Conservation (phyloP, 2,888 invertebrate species). For the Morpho deidamia region DNA sequence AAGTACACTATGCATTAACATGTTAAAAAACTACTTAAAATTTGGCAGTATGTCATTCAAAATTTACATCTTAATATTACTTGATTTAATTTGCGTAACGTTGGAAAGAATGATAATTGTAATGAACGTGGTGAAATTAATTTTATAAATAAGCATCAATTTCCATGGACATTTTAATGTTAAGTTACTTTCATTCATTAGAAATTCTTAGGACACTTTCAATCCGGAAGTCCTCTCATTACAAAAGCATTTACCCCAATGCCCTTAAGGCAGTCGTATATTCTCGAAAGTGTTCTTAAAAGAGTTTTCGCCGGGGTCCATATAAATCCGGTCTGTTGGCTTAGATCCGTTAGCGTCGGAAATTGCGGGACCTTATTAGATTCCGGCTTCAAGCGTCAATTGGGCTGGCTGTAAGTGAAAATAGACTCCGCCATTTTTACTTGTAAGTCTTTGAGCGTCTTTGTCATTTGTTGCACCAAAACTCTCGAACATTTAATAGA, state of each 20-base stretch:
- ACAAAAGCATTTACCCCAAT: conserved; percentile 22
- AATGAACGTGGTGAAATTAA: no score
- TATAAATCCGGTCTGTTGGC: conserved; percentile 55
- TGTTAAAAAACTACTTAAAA: no score
- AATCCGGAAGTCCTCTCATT: conserved; percentile 18
- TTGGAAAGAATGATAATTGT: no score
- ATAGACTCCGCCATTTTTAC: conserved; percentile 40
- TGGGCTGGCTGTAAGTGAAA: conserved; percentile 46
- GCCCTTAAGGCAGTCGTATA: conserved; percentile 26
- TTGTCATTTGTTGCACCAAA: neutral
- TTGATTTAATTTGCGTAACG: no score
- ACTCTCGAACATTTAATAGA: neutral
- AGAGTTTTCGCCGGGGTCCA: conserved; percentile 47
- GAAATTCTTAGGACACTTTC: conserved; percentile 8
- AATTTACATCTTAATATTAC: no score
- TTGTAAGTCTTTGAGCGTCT: conserved; percentile 16
- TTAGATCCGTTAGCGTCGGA: conserved; percentile 52
- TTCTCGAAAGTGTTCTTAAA: conserved; percentile 34
- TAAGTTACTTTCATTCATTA: neutral
- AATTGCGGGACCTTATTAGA: conserved; percentile 70
- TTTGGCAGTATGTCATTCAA: no score
- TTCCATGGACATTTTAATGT: no score
- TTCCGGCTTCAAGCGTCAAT: conserved; percentile 54
- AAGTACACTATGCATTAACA: no score
- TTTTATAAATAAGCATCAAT: no score